Evolutionary conservation across 2,113 vertebrate genomes (phyloP), one percentile per base, ranked within the genome.

Genomic region (Mystacornis crossleyi): DNA sequence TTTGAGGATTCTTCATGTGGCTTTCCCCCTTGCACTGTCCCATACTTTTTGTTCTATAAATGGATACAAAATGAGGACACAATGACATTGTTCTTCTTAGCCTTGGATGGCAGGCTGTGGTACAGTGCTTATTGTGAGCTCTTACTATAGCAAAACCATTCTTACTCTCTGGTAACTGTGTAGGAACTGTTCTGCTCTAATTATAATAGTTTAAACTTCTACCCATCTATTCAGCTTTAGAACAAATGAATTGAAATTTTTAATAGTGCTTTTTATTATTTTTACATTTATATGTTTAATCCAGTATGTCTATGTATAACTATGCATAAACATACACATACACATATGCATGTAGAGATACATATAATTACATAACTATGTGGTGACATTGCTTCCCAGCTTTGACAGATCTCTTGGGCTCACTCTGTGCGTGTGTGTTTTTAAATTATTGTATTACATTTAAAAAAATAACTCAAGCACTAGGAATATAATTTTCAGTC

Each of bases 281-380:
- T 47, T 53, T 29, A 7, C 14, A 36, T 65, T 45, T 61, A 1
- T 73, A 26, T 60, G 50, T 38, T 51, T 38, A 43, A 58, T 38
- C 3, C 1, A 2, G 3, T 18, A 4, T 42, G 26, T 57, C 5
- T 19, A 4, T 18, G 3, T 62, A 3, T 12, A 2, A 23, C 2
- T 29, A 18, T 9, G 3, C 16, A 42, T 42, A 21, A 8, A 33
- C 14, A 3, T 21, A 20, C 18, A 4, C 7, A 50, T 19, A 38
- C 2, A 34, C 4, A 47, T 25, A 12, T 45, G 50, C 8, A 24
- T 55, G 8, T 18, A 11, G 10, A 60, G 38, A 45, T 12, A 10
- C 36, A 29, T 18, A 11, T 36, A 53, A 62, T 53, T 54, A 23
- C 2, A 12, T 5, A 10, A 6, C 13, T 11, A 15, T 14, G 4